A percentile compares a stretch with the other conserved stretches of the same genome.
These are phyloP conservation scores for Drosophila ohnishii DNA, from an alignment of 1,140 invertebrate species.

Conservation along the genomic window DNA sequence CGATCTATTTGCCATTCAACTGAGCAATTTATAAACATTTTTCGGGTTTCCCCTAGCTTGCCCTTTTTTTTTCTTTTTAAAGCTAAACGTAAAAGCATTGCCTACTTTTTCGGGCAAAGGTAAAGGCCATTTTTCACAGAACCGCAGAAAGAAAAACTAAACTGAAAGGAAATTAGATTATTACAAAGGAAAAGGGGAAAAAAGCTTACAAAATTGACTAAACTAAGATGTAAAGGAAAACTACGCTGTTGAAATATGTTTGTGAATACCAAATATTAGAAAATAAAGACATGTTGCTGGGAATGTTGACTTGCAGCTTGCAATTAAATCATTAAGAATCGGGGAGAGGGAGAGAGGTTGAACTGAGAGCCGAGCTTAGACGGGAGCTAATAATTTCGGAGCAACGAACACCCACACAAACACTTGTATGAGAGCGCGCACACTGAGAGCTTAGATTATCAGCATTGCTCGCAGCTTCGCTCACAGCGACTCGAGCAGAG, in stretches of 20 bases:
- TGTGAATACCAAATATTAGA: too few relatives aligned
- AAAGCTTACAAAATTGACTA: not conserved
- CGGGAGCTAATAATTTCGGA: too few relatives aligned
- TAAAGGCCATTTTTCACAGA: constrained; percentile 1
- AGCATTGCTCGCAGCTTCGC: too few relatives aligned
- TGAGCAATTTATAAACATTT: constrained; percentile 51
- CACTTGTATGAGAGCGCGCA: too few relatives aligned
- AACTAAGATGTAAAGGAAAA: too few relatives aligned
- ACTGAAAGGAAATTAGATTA: not conserved
- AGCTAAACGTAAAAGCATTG: not conserved
- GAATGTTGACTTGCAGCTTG: too few relatives aligned
- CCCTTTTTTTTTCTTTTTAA: not conserved
- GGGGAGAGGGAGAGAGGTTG: too few relatives aligned
- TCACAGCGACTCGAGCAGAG: too few relatives aligned
- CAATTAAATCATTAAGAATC: too few relatives aligned
- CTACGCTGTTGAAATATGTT: not conserved
- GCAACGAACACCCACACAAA: too few relatives aligned
- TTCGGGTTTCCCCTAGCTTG: not conserved
- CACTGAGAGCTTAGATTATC: too few relatives aligned
- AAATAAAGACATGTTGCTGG: not conserved
- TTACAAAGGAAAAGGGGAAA: not conserved
- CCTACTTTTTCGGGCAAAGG: not conserved
- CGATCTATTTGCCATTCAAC: constrained; percentile 56
- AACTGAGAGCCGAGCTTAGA: too few relatives aligned
- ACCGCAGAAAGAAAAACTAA: not conserved